These are phyloP conservation scores for Cecidostiba fungosa DNA, from an alignment of 2,888 invertebrate species.

Conservation along the genomic window DNA sequence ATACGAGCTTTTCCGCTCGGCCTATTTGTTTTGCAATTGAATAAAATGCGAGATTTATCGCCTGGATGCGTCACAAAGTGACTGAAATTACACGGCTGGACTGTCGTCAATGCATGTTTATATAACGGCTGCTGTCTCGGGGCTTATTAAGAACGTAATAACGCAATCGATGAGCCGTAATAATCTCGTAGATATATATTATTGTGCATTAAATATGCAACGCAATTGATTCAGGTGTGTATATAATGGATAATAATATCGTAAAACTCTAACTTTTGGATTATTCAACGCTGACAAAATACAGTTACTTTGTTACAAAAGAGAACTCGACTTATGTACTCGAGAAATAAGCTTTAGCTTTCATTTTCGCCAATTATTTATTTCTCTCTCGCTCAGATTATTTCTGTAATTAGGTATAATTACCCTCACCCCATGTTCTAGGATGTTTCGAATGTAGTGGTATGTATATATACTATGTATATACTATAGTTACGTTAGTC, in stretches of 20 bases:
- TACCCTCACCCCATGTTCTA: constrained; percentile 1
- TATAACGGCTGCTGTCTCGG: background rate
- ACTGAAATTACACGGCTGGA: background rate
- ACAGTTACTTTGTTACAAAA: constrained; percentile 17
- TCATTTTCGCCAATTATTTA: constrained; percentile 1
- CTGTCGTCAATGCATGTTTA: background rate
- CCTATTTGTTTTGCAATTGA: background rate
- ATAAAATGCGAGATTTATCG: background rate
- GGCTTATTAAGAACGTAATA: background rate
- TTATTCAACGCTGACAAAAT: constrained; percentile 32
- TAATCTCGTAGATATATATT: background rate
- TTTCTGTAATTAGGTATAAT: too few species aligned
- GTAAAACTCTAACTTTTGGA: background rate
- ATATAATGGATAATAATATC: constrained; percentile 3
- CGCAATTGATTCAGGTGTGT: background rate
- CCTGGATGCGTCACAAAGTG: background rate
- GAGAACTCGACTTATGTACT: constrained; percentile 21
- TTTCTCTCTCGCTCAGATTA: too few species aligned
- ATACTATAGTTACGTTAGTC: background rate
- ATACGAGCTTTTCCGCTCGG: background rate
- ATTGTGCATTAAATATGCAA: background rate
- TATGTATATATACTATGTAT: background rate
- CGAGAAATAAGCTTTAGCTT: too few species aligned
- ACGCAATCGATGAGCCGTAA: background rate
- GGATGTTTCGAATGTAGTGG: background rate